Conservation (phyloP, 1,140 invertebrate genomes). For the Drosophila varians region DNA sequence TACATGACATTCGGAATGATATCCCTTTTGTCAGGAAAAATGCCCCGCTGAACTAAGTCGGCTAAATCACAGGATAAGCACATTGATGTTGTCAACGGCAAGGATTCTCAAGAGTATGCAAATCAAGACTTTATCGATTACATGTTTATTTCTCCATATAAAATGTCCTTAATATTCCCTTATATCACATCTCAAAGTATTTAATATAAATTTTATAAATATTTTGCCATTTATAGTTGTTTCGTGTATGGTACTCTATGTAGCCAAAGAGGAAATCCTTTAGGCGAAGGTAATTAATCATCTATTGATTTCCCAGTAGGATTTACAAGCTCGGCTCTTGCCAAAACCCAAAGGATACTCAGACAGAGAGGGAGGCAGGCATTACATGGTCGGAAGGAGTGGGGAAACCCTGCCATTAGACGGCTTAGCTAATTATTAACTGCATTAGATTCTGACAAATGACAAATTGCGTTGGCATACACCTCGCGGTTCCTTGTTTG, state of each 20-base stretch:
- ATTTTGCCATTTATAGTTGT: background rate
- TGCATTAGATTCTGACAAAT: conserved; percentile 75
- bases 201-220: too few species aligned
- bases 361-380: background rate
- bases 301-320: conserved; percentile 52
- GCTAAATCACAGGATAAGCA: conserved; percentile 47
- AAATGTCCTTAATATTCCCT: too few species aligned
- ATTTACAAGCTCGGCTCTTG: conserved; percentile 16
- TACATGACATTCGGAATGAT: conserved; percentile 54
- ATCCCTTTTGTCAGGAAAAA: conserved; percentile 42
- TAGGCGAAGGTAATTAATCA: conserved; percentile 46
- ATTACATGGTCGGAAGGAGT: conserved; percentile 37
- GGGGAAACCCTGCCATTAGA: conserved; percentile 41
- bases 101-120: conserved; percentile 25
- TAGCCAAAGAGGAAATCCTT: conserved; percentile 39
- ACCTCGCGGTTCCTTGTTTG: conserved; percentile 9
- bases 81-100: conserved; percentile 46
- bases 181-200: too few species aligned
- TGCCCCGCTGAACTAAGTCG: conserved; percentile 31
- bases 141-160: too few species aligned
- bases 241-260: background rate
- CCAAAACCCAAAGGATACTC: conserved; percentile 18
- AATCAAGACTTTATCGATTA: conserved; percentile 27
- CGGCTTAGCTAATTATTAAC: conserved; percentile 71
- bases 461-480: conserved; percentile 67